phyloP scores from a whole-genome alignment of 2,797 vertebrate species.

The Euphonia xanthogaster region DNA sequence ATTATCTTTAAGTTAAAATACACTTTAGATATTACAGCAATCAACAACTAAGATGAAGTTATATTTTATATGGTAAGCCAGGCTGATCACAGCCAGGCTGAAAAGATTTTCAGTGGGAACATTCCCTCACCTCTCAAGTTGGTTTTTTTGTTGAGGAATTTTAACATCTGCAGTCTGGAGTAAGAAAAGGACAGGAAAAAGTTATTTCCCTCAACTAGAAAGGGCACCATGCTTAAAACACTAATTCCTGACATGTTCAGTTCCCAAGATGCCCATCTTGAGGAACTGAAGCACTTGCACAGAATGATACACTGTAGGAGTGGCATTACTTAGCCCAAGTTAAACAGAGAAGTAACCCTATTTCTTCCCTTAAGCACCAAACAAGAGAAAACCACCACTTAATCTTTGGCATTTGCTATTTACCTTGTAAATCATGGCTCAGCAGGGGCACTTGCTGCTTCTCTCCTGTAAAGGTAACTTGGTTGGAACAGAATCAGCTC shows the following conservation, averaged over 20 bases:
- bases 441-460: not conserved
- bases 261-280: not conserved
- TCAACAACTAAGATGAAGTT: not conserved
- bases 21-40: not conserved
- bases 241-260: not conserved
- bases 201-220: not conserved
- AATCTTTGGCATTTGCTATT: not conserved
- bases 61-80: not conserved
- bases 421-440: not conserved
- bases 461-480: not conserved
- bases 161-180: not conserved
- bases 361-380: slow-evolving; percentile 1
- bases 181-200: not conserved
- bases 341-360: not conserved
- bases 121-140: no score
- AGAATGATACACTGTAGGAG: not conserved
- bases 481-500: not conserved
- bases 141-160: not conserved
- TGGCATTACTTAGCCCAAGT: not conserved
- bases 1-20: not conserved
- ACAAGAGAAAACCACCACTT: not conserved
- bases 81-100: not conserved
- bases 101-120: not conserved
- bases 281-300: not conserved
- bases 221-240: not conserved